Evolutionary conservation across 2,797 vertebrate species (phyloP), one percentile per base, ranked within the genome.

Genomic region (Dromococcyx pavoninus): DNA sequence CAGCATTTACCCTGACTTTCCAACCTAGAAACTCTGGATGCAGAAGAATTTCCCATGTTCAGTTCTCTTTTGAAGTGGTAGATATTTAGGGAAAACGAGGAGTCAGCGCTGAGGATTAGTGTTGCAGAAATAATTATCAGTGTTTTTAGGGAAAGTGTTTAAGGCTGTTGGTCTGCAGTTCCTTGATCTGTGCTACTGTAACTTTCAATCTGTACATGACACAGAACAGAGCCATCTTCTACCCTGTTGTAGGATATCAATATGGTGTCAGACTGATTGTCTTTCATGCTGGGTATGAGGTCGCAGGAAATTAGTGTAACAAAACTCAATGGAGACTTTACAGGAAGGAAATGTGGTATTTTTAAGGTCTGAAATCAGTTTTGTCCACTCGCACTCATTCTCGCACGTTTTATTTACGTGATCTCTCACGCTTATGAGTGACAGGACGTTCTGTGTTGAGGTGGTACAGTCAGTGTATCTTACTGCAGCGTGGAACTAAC

Each of bases 261-360:
- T 64, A 7, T 8, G 35, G 12, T 69, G 50, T 60, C 67, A 72
- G 51, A 11, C n/a, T n/a, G 7, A 17, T 56, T 35, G 27, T 53
- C 4, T 4, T 60, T 84, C 22, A 15, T 33, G 13, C 37, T 89
- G 44, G 32, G 10, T 27, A 2, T 54, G 53, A 78, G 66, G 35
- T 30, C 0, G 0, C 13, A 51, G 56, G 46, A 66, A 85, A 57
- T 28, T 1, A 56, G 22, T 62, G 2, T 46, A 25, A 51, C 30
- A 62, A 32, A 91, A 50, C 13, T 41, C 53, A 41, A 13, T 19
- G 5, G 37, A 61, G 58, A 33, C 51, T 37, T 84, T 8, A 32
- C 9, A 35, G 43, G 43, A 33, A 21, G 24, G 39, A 19, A 76
- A 37, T 17, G 44, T 78, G 19, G 7, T 51, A 19, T 46, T 75